These are phyloP conservation scores for Lerista edwardsae DNA, from an alignment of 2,797 vertebrate species.

Conservation along the genomic window DNA sequence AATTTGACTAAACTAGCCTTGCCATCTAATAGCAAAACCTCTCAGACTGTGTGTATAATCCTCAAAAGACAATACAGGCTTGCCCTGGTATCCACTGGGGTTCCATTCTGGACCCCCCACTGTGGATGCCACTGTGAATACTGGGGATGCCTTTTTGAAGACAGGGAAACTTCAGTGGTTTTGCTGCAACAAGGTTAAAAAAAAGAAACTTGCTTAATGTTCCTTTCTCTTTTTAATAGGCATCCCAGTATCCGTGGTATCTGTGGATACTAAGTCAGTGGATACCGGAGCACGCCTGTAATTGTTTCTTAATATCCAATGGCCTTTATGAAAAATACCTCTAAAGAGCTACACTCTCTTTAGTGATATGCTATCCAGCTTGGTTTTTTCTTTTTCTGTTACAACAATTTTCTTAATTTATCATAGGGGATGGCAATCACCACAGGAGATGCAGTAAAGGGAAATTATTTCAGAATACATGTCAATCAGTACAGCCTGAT, in stretches of 20 bases:
- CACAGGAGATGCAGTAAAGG: conserved; percentile 79
- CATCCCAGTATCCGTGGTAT: no score
- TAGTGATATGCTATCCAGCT: neutral
- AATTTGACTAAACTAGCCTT: neutral
- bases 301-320: neutral
- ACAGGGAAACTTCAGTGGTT: no score
- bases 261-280: no score
- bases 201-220: no score
- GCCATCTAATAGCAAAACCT: neutral
- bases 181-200: no score
- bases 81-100: no score
- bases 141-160: no score
- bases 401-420: conserved; percentile 37
- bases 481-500: conserved; percentile 79
- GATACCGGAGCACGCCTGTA: no score
- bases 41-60: neutral
- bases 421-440: conserved; percentile 80
- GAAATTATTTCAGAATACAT: conserved; percentile 88
- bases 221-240: no score
- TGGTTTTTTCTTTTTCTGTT: neutral
- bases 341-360: neutral
- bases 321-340: neutral
- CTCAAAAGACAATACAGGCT: no score
- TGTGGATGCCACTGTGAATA: no score
- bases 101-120: no score